Evolutionary conservation across 2,113 vertebrate species (phyloP).

Genomic region (Lathamus discolor): DNA sequence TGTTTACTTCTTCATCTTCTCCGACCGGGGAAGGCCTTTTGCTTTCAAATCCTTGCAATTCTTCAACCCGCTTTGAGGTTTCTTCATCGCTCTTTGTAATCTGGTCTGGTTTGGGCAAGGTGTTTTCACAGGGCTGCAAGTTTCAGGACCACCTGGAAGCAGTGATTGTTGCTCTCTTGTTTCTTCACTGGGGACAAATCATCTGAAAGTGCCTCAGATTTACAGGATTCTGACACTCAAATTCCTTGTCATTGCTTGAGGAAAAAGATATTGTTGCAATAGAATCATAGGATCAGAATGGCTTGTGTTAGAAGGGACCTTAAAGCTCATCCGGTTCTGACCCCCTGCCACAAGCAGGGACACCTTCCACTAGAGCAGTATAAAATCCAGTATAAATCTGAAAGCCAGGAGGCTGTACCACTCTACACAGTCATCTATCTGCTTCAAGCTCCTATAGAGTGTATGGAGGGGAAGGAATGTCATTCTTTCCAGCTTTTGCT

Average conservation of each 20-base stretch:
- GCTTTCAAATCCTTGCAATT: neutral
- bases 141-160: neutral
- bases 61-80: neutral
- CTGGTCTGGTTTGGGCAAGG: neutral
- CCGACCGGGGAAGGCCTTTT: fast-evolving
- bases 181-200: neutral
- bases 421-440: neutral
- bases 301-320: neutral
- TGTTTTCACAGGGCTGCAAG: neutral
- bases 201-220: neutral
- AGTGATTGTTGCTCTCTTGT: no score
- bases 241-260: no score
- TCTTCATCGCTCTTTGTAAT: neutral
- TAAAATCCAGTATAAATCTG: neutral
- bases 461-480: neutral
- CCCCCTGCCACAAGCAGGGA: neutral
- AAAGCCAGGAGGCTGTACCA: neutral
- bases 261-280: neutral
- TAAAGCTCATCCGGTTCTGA: neutral
- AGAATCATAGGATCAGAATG: neutral
- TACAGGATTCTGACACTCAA: neutral
- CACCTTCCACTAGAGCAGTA: neutral
- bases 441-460: neutral
- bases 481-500: neutral
- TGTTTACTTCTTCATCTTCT: neutral